phyloP scores from a whole-genome alignment of 2,113 vertebrate genomes.

The Lipophrys pholis region DNA sequence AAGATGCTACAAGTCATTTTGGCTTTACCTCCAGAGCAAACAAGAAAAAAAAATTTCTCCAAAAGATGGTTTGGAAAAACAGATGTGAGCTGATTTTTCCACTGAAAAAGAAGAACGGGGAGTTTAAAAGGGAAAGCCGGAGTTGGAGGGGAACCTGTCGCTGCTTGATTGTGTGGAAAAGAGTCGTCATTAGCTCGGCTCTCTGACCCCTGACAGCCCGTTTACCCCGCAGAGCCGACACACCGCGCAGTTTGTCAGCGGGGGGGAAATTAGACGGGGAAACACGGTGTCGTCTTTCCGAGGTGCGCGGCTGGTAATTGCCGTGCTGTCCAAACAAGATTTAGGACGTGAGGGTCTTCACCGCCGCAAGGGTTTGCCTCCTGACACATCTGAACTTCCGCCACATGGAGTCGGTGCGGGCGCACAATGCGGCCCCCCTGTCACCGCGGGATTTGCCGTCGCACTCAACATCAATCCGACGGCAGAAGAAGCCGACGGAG shows the following conservation, averaged over 20 bases:
- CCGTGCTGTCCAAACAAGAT: constrained; percentile 60
- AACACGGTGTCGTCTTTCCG: constrained; percentile 46
- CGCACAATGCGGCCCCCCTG: constrained; percentile 39
- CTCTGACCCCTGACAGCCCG: constrained; percentile 28
- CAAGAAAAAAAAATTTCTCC: constrained; percentile 37
- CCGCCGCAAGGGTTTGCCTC: constrained; percentile 14
- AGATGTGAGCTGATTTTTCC: constrained; percentile 67
- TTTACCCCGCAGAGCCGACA: constrained; percentile 40
- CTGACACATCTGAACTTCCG: constrained; percentile 68
- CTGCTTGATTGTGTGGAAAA: constrained; percentile 74
- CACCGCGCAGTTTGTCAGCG: constrained; percentile 8
- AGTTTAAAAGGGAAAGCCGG: constrained; percentile 43
- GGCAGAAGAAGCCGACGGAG: constrained; percentile 35
- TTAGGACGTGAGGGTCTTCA: constrained; percentile 49
- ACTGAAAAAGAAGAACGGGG: constrained; percentile 13
- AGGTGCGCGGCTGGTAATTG: constrained; percentile 36
- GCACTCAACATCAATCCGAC: constrained; percentile 43
- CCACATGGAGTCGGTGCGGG: constrained; percentile 37
- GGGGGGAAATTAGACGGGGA: constrained; percentile 46
- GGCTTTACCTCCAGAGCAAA: constrained; percentile 36
- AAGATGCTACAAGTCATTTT: constrained; percentile 59
- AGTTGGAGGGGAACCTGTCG: constrained; percentile 58
- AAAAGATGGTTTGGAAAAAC: constrained; percentile 58
- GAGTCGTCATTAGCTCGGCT: constrained; percentile 60
- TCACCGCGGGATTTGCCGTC: constrained; percentile 51